A percentile compares a stretch with the other conserved stretches of the same genome.
Conservation (phyloP, 1,140 invertebrate genomes). For the Pygmarrhopalites habei region DNA sequence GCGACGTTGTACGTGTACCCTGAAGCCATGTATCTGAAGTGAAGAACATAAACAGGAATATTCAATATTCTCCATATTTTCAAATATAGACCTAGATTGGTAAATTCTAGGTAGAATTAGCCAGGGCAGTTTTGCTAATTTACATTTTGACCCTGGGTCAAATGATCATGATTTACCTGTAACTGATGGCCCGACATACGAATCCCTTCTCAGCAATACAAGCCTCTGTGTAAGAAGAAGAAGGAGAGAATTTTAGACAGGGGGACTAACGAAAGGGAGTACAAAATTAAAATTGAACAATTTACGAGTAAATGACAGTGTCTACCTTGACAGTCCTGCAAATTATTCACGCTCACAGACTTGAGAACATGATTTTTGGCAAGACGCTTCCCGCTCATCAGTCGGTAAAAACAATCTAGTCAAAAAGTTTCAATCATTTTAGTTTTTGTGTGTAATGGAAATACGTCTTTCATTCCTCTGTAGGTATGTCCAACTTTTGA, state of each 20-base stretch:
- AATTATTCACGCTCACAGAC: slow-evolving; percentile 22
- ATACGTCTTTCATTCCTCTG: background rate
- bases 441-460: background rate
- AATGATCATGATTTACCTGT: slow-evolving; percentile 31
- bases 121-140: background rate
- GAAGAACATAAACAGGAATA: background rate
- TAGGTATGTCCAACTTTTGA: background rate
- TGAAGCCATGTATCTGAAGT: slow-evolving; percentile 18
- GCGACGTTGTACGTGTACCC: slow-evolving; percentile 30
- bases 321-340: slow-evolving; percentile 34
- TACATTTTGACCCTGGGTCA: too few species aligned
- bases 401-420: slow-evolving; percentile 37
- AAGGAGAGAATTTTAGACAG: too few species aligned
- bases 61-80: background rate
- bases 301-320: too few species aligned
- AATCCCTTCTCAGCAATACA: slow-evolving; percentile 33
- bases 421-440: background rate
- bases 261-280: too few species aligned
- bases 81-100: background rate
- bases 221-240: too few species aligned
- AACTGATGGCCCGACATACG: slow-evolving; percentile 31
- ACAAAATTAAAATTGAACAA: too few species aligned
- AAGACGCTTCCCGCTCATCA: slow-evolving; percentile 36
- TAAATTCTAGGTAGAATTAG: background rate
- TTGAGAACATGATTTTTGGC: slow-evolving; percentile 29